Evolutionary conservation across 2,113 vertebrate species (phyloP), one percentile per base, ranked within the genome.

Genomic region (Chelonoidis abingdonii): DNA sequence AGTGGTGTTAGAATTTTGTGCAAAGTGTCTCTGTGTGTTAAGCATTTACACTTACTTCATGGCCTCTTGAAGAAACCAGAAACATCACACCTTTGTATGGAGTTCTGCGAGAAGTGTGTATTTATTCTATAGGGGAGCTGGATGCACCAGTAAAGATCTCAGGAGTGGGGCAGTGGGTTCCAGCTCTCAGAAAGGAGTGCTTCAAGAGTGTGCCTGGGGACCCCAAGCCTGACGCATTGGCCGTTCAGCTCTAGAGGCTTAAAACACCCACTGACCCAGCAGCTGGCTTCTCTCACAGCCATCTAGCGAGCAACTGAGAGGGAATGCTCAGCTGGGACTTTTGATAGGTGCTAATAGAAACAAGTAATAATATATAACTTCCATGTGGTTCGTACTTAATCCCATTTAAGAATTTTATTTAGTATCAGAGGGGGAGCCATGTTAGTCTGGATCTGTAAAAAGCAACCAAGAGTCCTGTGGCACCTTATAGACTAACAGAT

Each of bases 301-400:
- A 72, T n/a, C 19, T 72, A 38, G 65, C 22, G 35, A 21, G 35
- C 2, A 5, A 9, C 2, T 72, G 7, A 38, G 65, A 72, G 65
- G 8, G 19, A 17, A n/a, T 38, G 35, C 65, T 72, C 19, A 72
- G 2, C 8, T 22, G 16, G 65, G 65, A 72, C 10, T 4, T 72
- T 72, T 72, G n/a, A 72, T 9, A 38, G 17, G 19, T 4, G 25
- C 25, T 7, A 0, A 24, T 31, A 6, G 54, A 84, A 92, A 92
- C 80, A 8, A 86, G 12, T 52, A 9, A 47, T 47, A 59, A 84
- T 47, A 22, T 21, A 90, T 83, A 52, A 59, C 41, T 3, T 0
- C 1, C 5, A 1, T 78, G 38, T 3, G 57, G 3, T 8, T 4
- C 50, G n/a, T n/a, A n/a, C n/a, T n/a, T n/a, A n/a, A n/a, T n/a